A percentile compares a stretch with the other conserved stretches of the same genome.
These are phyloP conservation scores for Siphamia tubifer DNA, from an alignment of 2,113 vertebrate genomes.

Conservation along the genomic window DNA sequence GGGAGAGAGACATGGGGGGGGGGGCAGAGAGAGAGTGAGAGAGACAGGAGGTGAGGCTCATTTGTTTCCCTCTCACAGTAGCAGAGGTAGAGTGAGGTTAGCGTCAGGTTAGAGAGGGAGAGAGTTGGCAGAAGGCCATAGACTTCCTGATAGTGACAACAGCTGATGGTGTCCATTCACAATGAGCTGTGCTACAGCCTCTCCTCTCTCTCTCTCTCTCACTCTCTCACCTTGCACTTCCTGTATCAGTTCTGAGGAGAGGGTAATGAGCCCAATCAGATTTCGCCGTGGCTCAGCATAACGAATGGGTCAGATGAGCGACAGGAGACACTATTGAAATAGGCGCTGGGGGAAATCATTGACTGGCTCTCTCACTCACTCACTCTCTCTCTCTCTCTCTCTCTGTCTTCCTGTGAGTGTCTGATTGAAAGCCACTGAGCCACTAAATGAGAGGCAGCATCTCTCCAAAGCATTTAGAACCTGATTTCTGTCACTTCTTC, in stretches of 20 bases:
- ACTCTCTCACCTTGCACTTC: conserved; percentile 32
- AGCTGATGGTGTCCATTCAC: conserved; percentile 49
- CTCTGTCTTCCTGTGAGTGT: conserved; percentile 20
- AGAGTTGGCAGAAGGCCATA: conserved; percentile 59
- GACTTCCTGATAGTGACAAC: conserved; percentile 51
- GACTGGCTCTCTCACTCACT: conserved; percentile 43
- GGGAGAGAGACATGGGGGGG: too few relatives aligned
- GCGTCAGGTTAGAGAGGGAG: conserved; percentile 59
- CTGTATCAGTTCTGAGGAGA: conserved; percentile 63
- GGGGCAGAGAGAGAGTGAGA: too few relatives aligned
- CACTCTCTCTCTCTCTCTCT: conserved; percentile 28
- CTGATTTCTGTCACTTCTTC: conserved; percentile 30
- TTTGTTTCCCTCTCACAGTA: conserved; percentile 60
- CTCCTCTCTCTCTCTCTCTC: background rate
- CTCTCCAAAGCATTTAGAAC: conserved; percentile 37
- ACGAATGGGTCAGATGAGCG: conserved; percentile 76
- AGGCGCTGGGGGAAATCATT: conserved; percentile 64
- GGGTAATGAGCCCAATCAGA: conserved; percentile 78
- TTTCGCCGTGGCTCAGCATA: conserved; percentile 72
- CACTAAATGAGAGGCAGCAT: conserved; percentile 54
- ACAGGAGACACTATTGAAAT: conserved; percentile 67
- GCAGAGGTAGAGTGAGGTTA: too few relatives aligned
- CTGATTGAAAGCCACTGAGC: conserved; percentile 50
- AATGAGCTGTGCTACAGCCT: conserved; percentile 30
- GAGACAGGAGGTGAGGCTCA: conserved; percentile 42